Evolutionary conservation across 2,797 vertebrate genomes (phyloP).

Genomic region (Peromyscus nudipes): DNA sequence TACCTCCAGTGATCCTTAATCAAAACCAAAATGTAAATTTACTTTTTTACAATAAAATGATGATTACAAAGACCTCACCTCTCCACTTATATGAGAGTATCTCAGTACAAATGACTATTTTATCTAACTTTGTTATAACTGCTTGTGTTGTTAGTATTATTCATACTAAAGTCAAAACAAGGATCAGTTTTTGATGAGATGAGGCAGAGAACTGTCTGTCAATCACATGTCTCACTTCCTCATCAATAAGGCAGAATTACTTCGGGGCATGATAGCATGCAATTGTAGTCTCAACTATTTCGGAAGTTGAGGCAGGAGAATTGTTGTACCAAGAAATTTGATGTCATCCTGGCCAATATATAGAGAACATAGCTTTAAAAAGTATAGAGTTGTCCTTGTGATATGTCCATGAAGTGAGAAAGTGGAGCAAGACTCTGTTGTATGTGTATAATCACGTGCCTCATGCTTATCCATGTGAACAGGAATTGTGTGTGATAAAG

Average conservation of each 20-base stretch:
- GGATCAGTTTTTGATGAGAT: neutral
- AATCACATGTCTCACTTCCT: neutral
- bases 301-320: neutral
- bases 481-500: neutral
- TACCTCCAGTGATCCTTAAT: neutral
- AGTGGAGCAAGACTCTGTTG: neutral
- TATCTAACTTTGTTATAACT: neutral
- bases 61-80: neutral
- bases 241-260: neutral
- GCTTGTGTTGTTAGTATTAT: neutral
- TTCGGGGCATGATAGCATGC: neutral
- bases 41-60: constrained; percentile 30
- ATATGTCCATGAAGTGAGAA: neutral
- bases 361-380: neutral
- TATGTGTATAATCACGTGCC: neutral
- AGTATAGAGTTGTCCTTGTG: neutral
- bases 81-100: neutral
- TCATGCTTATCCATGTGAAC: neutral
- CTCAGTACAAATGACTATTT: neutral
- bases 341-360: neutral
- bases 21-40: neutral
- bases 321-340: neutral
- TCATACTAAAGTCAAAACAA: neutral
- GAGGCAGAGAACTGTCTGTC: neutral
- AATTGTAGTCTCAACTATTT: neutral